Evolutionary conservation across 2,113 vertebrate species (phyloP).

Genomic region (Cygnus buccinator): DNA sequence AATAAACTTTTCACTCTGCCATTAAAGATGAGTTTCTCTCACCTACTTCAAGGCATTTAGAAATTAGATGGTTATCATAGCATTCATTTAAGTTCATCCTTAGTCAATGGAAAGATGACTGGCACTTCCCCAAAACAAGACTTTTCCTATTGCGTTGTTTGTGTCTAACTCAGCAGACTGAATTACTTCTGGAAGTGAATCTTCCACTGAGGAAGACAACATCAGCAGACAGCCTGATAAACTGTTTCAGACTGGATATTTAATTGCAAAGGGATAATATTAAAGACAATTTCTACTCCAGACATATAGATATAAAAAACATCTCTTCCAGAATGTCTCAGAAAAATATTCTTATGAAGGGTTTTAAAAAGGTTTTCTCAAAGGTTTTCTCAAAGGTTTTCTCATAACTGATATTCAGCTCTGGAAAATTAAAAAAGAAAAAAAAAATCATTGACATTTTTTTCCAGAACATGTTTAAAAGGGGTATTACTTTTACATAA

Average conservation of each 20-base stretch:
- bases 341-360: background rate
- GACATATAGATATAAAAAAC: background rate
- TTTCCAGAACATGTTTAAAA: background rate
- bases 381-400: background rate
- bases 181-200: background rate
- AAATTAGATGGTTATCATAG: background rate
- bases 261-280: background rate
- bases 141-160: background rate
- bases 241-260: background rate
- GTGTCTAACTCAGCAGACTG: background rate
- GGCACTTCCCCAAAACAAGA: background rate
- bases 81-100: background rate
- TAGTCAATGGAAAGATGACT: background rate
- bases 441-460: background rate
- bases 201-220: background rate
- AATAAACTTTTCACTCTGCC: background rate
- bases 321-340: background rate
- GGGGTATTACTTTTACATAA: rapidly evolving
- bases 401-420: background rate
- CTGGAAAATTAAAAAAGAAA: background rate
- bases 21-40: background rate
- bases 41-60: background rate
- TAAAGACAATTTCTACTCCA: background rate
- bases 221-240: background rate
- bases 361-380: background rate